Percentiles rank a stretch among this genome's conserved stretches.
phyloP scores from a whole-genome alignment of 2,113 vertebrate species.

The Ploceus nigricollis region DNA sequence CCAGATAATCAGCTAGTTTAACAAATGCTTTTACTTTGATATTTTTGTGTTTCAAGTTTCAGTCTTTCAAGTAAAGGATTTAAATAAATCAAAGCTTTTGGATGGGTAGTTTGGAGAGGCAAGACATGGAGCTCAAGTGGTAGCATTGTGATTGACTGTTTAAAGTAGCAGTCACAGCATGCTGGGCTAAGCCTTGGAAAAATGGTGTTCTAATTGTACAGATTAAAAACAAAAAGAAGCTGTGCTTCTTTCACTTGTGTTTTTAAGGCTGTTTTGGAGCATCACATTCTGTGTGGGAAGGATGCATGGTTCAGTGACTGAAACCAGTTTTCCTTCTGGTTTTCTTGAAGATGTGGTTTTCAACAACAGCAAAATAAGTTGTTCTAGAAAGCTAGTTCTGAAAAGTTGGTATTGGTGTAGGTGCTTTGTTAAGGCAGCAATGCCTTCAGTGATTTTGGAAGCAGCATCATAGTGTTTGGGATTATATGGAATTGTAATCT shows the following conservation, averaged over 20 bases:
- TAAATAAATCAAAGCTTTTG: conserved; percentile 15
- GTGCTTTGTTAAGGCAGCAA: neutral
- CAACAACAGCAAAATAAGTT: neutral
- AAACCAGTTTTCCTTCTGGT: neutral
- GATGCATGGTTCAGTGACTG: neutral
- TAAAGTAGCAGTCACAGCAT: neutral
- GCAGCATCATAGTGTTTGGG: neutral
- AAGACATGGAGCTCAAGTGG: neutral
- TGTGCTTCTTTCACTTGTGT: neutral
- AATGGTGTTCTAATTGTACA: neutral
- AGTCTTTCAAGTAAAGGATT: neutral
- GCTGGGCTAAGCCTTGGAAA: neutral
- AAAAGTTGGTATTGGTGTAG: neutral
- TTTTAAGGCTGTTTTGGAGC: neutral
- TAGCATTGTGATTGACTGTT: neutral
- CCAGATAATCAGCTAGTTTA: neutral
- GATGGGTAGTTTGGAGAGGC: neutral
- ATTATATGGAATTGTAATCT: neutral
- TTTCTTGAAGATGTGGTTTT: neutral
- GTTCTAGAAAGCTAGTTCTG: neutral
- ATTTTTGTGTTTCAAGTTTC: neutral
- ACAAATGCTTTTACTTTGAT: conserved; percentile 10
- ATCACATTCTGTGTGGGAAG: neutral
- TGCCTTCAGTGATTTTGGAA: neutral
- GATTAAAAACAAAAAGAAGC: neutral